Conservation (phyloP, 2,113 vertebrate genomes). For the Stomatorhinus ivindoensis region DNA sequence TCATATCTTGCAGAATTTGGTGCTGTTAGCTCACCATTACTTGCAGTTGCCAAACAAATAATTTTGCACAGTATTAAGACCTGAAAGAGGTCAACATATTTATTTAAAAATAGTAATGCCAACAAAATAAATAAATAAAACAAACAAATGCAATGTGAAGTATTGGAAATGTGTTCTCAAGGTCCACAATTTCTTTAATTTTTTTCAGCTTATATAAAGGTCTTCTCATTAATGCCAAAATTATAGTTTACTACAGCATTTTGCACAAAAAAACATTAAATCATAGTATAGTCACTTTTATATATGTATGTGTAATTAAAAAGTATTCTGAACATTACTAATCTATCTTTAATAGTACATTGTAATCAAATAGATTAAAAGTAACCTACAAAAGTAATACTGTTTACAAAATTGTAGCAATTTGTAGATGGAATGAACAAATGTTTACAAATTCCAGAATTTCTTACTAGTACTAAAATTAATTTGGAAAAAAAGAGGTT, state of each 20-base stretch:
- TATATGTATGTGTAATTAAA: conserved; percentile 59
- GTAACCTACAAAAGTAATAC: conserved; percentile 61
- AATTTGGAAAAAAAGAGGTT: not conserved
- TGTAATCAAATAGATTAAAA: conserved; percentile 61
- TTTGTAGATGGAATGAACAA: conserved; percentile 45
- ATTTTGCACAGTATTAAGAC: conserved; percentile 65
- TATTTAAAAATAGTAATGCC: conserved; percentile 21
- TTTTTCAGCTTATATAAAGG: conserved; percentile 39
- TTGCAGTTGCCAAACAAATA: conserved; percentile 58
- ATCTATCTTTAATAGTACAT: conserved; percentile 56
- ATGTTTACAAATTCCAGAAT: conserved; percentile 60
- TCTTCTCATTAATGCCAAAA: conserved; percentile 71
- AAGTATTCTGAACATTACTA: conserved; percentile 63
- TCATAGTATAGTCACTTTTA: conserved; percentile 63
- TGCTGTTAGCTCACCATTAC: conserved; percentile 41
- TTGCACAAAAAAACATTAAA: conserved; percentile 65
- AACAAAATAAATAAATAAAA: not conserved
- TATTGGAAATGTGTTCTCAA: conserved; percentile 32
- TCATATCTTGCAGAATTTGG: conserved; percentile 49
- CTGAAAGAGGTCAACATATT: conserved; percentile 33
- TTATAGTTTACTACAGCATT: conserved; percentile 75
- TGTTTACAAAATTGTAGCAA: conserved; percentile 64
- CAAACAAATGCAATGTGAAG: conserved; percentile 19
- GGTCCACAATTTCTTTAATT: conserved; percentile 24
- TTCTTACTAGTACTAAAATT: conserved; percentile 18